Percentiles rank a stretch among this genome's conserved stretches.
phyloP scores from a whole-genome alignment of 2,797 vertebrate genomes.

The Myotis pilosus region DNA sequence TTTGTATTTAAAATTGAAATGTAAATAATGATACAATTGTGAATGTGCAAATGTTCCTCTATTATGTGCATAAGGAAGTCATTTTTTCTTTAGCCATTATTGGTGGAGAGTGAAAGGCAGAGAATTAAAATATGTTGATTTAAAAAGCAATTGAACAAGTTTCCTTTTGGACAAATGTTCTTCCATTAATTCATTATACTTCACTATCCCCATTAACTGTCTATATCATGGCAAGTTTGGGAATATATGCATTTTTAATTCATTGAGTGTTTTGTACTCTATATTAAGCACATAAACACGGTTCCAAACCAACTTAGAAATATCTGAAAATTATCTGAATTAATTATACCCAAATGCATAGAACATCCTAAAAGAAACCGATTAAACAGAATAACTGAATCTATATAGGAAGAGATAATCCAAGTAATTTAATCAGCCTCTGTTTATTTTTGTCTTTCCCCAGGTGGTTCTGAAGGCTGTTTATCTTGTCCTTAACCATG shows the following conservation, averaged over 20 bases:
- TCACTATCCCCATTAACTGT: background rate
- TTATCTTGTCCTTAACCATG: constrained; percentile 95
- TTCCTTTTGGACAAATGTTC: background rate
- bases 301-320: background rate
- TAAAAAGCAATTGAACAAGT: constrained; percentile 19
- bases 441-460: constrained; percentile 39
- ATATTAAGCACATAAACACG: background rate
- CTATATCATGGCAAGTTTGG: background rate
- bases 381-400: constrained; percentile 19
- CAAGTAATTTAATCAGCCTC: background rate
- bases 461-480: constrained; percentile 96
- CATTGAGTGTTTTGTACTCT: background rate
- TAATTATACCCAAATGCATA: background rate
- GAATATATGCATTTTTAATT: constrained; percentile 24
- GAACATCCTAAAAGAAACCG: background rate
- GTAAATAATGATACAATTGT: constrained; percentile 26
- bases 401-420: background rate
- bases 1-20: constrained; percentile 47
- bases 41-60: background rate
- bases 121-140: background rate
- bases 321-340: constrained; percentile 19
- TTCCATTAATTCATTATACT: background rate
- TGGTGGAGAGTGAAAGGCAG: background rate
- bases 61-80: background rate
- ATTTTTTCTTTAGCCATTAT: background rate